Conservation (phyloP, 2,113 vertebrate genomes). For the Pagrus major region DNA sequence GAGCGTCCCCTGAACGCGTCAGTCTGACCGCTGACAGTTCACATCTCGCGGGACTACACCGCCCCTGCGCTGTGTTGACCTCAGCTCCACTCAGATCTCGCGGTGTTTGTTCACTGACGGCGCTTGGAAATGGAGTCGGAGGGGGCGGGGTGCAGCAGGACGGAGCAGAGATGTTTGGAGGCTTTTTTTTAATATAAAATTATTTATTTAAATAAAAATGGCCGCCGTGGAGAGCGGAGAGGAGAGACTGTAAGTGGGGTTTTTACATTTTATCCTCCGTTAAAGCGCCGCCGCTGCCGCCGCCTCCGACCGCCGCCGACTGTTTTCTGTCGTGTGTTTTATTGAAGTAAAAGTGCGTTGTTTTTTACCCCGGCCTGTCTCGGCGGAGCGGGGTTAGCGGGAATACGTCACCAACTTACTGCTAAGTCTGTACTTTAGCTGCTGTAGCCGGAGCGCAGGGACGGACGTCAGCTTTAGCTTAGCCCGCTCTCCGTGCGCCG, state of each 20-base stretch:
- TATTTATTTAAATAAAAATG: constrained; percentile 92
- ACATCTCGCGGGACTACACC: constrained; percentile 71
- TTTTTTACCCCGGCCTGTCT: constrained; percentile 78
- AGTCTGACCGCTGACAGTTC: not conserved
- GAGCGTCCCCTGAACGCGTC: constrained; percentile 31
- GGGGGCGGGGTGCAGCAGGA: constrained; percentile 82
- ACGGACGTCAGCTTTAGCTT: constrained; percentile 30
- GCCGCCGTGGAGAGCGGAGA: constrained; percentile 89
- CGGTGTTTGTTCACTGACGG: constrained; percentile 70
- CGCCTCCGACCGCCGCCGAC: constrained; percentile 23
- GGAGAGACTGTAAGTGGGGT: constrained; percentile 86
- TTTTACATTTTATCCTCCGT: constrained; percentile 72
- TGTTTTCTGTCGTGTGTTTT: constrained; percentile 71
- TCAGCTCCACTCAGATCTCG: constrained; percentile 69
- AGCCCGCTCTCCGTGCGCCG: constrained; percentile 24
- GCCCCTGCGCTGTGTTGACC: not conserved
- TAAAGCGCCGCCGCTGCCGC: constrained; percentile 43
- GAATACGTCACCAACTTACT: constrained; percentile 85
- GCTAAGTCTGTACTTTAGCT: constrained; percentile 77
- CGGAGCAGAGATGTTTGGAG: constrained; percentile 85
- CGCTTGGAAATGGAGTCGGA: constrained; percentile 71
- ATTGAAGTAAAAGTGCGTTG: constrained; percentile 75
- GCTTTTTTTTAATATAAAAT: constrained; percentile 84
- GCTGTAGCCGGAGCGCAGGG: constrained; percentile 39
- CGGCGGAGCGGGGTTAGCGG: constrained; percentile 79